phyloP scores from a whole-genome alignment of 2,113 vertebrate genomes.

The Pachyramphus minor region DNA sequence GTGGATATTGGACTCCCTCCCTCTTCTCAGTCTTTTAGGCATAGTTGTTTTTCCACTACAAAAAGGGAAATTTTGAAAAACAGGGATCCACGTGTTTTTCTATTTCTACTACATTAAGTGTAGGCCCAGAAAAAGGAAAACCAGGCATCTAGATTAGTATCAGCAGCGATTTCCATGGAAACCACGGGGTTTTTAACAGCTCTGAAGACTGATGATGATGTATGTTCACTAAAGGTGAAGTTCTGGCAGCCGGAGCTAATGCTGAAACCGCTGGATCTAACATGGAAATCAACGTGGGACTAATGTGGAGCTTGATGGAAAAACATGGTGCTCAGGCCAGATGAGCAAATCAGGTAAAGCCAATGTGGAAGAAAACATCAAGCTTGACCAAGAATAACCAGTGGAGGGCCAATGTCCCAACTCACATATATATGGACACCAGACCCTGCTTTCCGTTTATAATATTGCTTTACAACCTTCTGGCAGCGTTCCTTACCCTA shows the following conservation, averaged over 20 bases:
- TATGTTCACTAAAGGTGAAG: neutral
- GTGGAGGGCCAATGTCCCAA: neutral
- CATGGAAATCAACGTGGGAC: neutral
- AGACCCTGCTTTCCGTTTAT: neutral
- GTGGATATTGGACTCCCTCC: neutral
- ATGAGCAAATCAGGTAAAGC: neutral
- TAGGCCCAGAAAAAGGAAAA: neutral
- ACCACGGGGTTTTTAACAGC: neutral
- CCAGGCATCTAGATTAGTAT: neutral
- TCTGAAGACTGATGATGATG: neutral
- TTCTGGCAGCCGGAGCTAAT: neutral
- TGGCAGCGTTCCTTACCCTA: neutral
- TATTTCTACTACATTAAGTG: neutral
- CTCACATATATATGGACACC: neutral
- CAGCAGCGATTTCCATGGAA: neutral
- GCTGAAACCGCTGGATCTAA: neutral
- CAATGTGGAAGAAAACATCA: neutral
- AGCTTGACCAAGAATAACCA: neutral
- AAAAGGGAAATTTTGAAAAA: neutral
- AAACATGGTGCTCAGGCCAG: neutral
- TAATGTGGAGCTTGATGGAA: neutral
- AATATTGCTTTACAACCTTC: neutral
- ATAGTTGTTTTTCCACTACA: neutral
- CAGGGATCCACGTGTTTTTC: rapidly evolving
- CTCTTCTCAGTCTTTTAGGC: neutral